Evolutionary conservation across 2,888 invertebrate genomes (phyloP).

Genomic region (Phengaris arion): DNA sequence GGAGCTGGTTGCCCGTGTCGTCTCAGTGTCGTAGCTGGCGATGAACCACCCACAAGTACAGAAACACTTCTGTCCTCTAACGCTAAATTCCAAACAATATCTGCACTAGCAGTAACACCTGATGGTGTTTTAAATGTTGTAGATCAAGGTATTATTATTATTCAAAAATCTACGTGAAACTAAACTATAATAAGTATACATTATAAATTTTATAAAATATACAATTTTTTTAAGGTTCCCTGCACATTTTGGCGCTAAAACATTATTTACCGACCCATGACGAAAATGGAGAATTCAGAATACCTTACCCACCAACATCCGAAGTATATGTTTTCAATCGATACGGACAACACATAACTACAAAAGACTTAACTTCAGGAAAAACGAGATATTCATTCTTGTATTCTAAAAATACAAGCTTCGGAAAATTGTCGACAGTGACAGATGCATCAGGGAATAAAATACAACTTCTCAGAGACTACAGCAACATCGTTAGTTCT

Average conservation of each 20-base stretch:
- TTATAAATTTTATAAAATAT: not conserved
- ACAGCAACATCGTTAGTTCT: conserved; percentile 94
- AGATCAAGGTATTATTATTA: conserved; percentile 85
- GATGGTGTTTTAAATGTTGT: conserved; percentile 97
- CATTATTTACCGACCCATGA: conserved; percentile 93
- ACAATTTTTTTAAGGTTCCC: conserved; percentile 77
- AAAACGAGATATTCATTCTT: conserved; percentile 96
- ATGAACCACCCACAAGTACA: conserved; percentile 86
- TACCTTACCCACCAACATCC: conserved; percentile 94
- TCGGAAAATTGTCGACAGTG: conserved; percentile 95
- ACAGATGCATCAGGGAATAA: conserved; percentile 96
- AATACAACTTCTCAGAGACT: conserved; percentile 94
- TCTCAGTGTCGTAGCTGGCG: conserved; percentile 77
- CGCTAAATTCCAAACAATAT: conserved; percentile 92
- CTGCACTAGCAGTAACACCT: conserved; percentile 94
- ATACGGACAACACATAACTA: conserved; percentile 97
- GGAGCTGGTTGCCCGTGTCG: conserved; percentile 71
- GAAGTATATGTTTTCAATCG: conserved; percentile 96
- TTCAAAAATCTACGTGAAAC: too few relatives aligned
- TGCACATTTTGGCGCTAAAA: conserved; percentile 90
- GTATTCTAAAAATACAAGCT: conserved; percentile 97
- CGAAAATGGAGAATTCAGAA: conserved; percentile 94
- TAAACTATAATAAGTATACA: too few relatives aligned
- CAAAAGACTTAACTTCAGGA: conserved; percentile 96
- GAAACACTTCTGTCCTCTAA: conserved; percentile 93